Conservation (phyloP, 1,140 invertebrate genomes). For the Chironomus tepperi region DNA sequence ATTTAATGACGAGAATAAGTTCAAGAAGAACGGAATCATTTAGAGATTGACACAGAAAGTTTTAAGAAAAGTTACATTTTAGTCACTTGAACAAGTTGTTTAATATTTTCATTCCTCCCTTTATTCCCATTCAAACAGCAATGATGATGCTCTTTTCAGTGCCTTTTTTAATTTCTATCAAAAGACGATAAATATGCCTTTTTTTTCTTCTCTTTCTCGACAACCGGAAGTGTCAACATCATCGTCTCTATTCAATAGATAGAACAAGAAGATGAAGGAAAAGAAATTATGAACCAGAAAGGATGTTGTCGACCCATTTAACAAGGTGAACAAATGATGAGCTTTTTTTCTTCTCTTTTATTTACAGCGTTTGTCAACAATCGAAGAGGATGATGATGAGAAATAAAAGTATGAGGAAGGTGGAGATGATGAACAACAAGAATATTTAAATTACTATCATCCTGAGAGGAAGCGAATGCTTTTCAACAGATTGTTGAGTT, state of each 20-base stretch:
- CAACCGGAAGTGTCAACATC: constrained; percentile 11
- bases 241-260: background rate
- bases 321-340: constrained; percentile 6
- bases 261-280: background rate
- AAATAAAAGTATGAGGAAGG: no score
- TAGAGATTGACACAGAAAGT: background rate
- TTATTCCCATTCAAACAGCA: background rate
- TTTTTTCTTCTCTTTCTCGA: background rate
- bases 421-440: no score
- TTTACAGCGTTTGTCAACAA: background rate
- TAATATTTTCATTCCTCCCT: background rate
- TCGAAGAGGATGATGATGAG: background rate
- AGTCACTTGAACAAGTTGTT: background rate
- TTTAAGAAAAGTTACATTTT: background rate
- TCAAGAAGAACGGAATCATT: background rate
- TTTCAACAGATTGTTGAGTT: constrained; percentile 4
- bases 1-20: background rate
- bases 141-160: background rate
- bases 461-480: background rate
- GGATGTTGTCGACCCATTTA: constrained; percentile 11
- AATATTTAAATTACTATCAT: no score
- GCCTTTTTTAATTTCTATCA: background rate
- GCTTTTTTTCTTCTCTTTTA: background rate
- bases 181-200: background rate
- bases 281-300: background rate